Conservation (phyloP, 2,113 vertebrate species). For the Diadophis punctatus region DNA sequence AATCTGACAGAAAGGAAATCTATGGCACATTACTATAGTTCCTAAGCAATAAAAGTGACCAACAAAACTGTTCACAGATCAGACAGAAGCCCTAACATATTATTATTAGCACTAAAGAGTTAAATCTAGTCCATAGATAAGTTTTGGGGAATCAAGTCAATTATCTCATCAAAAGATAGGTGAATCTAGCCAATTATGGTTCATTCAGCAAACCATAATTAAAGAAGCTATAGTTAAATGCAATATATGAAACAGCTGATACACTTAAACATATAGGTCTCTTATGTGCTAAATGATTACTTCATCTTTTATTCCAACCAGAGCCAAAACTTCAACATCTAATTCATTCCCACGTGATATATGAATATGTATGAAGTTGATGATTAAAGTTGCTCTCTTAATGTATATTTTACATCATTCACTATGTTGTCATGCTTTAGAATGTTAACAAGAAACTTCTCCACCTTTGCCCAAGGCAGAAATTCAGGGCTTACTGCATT, state of each 20-base stretch:
- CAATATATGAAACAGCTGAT: not conserved
- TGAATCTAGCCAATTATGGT: not conserved
- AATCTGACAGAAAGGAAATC: not conserved
- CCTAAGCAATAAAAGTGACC: not conserved
- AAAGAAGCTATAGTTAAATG: not conserved
- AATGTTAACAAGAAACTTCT: slow-evolving; percentile 2
- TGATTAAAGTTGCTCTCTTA: not conserved
- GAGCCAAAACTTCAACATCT: not conserved
- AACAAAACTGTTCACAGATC: not conserved
- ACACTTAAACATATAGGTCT: not conserved
- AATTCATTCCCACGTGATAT: not conserved
- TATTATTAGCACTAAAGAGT: not conserved
- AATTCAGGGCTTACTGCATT: not conserved
- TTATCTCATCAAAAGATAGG: not conserved
- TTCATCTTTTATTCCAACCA: not conserved
- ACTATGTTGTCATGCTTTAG: not conserved
- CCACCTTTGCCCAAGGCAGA: not conserved
- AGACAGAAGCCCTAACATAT: not conserved
- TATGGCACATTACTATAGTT: not conserved
- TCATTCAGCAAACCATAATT: not conserved
- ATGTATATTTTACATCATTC: slow-evolving; percentile 5
- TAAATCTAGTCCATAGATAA: not conserved
- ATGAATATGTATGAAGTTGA: not conserved
- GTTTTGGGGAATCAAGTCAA: not conserved
- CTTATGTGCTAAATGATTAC: not conserved